Conservation (phyloP, 2,888 invertebrate species). For the Dasypolia templi region DNA sequence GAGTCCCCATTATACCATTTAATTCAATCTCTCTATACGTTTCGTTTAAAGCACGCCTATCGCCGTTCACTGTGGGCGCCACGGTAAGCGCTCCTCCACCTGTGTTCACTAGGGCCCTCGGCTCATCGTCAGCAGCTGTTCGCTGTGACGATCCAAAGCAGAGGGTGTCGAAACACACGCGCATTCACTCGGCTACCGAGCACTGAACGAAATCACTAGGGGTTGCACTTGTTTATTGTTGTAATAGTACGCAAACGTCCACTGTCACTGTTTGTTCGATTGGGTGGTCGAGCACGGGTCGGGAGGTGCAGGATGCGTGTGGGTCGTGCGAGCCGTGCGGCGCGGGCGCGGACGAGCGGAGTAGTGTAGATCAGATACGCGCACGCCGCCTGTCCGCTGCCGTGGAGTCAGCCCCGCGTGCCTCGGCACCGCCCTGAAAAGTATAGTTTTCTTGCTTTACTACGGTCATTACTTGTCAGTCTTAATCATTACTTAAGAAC, state of each 20-base stretch:
- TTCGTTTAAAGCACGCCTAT: slow-evolving; percentile 88
- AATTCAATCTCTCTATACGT: slow-evolving; percentile 86
- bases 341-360: slow-evolving; percentile 84
- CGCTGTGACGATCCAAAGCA: slow-evolving; percentile 97
- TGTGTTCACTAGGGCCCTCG: slow-evolving; percentile 89
- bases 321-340: slow-evolving; percentile 85
- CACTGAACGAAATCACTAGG: slow-evolving; percentile 85
- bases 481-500: slow-evolving; percentile 41
- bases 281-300: slow-evolving; percentile 73
- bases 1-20: slow-evolving; percentile 89
- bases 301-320: slow-evolving; percentile 82
- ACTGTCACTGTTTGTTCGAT: slow-evolving; percentile 75
- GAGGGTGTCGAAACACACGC: slow-evolving; percentile 97
- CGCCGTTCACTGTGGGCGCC: slow-evolving; percentile 89
- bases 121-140: slow-evolving; percentile 94
- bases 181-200: slow-evolving; percentile 94
- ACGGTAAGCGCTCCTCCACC: slow-evolving; percentile 88
- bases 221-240: slow-evolving; percentile 81
- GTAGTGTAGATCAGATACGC: slow-evolving; percentile 83
- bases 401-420: slow-evolving; percentile 85
- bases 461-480: slow-evolving; percentile 48
- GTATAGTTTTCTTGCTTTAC: slow-evolving; percentile 62
- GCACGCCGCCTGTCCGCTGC: slow-evolving; percentile 78
- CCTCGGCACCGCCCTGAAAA: slow-evolving; percentile 87
- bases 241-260: slow-evolving; percentile 71